Evolutionary conservation across 2,888 invertebrate species (phyloP).

Genomic region (Chloroclysta siterata): DNA sequence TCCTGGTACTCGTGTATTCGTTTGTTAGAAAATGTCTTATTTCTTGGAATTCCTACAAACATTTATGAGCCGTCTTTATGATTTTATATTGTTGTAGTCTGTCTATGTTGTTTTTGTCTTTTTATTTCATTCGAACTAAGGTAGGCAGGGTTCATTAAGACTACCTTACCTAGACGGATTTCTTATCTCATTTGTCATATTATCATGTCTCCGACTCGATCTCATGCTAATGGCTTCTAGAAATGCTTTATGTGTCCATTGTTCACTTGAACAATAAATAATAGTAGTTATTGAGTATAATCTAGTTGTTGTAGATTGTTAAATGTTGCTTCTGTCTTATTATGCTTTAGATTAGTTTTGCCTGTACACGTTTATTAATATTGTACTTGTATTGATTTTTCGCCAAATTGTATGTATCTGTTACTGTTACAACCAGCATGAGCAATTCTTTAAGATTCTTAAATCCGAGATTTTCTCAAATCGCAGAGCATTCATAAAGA

Average conservation of each 20-base stretch:
- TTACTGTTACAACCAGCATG: too few species aligned
- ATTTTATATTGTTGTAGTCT: too few species aligned
- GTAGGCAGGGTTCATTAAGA: neutral
- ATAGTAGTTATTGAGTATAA: slow-evolving; percentile 36
- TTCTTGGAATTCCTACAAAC: neutral
- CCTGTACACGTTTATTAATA: too few species aligned
- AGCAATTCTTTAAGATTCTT: too few species aligned
- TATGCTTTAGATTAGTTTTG: slow-evolving; percentile 8
- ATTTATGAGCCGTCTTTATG: neutral
- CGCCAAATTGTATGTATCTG: too few species aligned
- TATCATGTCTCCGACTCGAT: slow-evolving; percentile 48
- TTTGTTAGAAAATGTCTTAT: slow-evolving; percentile 13
- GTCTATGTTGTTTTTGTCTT: neutral
- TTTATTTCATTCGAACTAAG: neutral
- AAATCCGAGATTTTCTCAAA: too few species aligned
- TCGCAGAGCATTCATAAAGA: neutral
- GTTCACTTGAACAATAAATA: slow-evolving; percentile 72
- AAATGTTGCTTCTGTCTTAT: slow-evolving; percentile 17
- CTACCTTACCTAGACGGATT: neutral
- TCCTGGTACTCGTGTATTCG: slow-evolving; percentile 39
- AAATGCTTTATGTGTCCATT: slow-evolving; percentile 78
- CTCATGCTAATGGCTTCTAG: slow-evolving; percentile 75
- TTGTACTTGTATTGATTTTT: too few species aligned
- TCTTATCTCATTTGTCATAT: slow-evolving; percentile 53
- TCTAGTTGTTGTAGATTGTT: slow-evolving; percentile 1